These are phyloP conservation scores for Apostichopus parvimensis DNA, from an alignment of 35 echinoderm and acorn worm genomes.

Conservation along the genomic window DNA sequence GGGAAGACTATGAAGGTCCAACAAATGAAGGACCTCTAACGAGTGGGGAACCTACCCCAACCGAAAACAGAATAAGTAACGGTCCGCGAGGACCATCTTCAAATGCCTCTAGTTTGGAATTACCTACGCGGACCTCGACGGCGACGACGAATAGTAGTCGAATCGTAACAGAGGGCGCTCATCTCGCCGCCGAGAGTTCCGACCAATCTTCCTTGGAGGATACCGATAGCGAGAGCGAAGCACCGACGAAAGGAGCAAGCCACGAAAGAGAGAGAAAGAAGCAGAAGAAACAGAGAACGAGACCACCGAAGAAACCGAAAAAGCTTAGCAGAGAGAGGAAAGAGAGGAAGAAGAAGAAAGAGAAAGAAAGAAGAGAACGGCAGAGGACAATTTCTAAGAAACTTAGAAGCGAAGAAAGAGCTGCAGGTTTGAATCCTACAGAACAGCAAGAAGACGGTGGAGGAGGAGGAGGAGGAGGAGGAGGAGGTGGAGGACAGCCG, in stretches of 20 bases:
- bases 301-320: not conserved
- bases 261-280: not conserved
- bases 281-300: not conserved
- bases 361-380: not conserved
- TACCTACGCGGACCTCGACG: not conserved
- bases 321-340: not conserved
- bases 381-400: conserved; percentile 13
- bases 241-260: not conserved
- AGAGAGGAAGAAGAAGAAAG: conserved; percentile 20
- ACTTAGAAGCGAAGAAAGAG: not conserved
- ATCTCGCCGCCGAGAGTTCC: conserved; percentile 11
- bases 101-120: not conserved
- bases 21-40: conserved; percentile 31
- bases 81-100: conserved; percentile 2
- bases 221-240: conserved; percentile 22
- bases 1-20: conserved; percentile 23
- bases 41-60: conserved; percentile 38
- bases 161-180: not conserved
- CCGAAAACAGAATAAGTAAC: conserved; percentile 37
- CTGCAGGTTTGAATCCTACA: not conserved
- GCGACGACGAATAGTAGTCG: not conserved
- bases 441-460: not conserved
- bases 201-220: conserved; percentile 26
- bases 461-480: too few relatives aligned
- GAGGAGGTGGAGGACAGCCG: not conserved